phyloP scores from a whole-genome alignment of 2,797 vertebrate species.

The Apodemus agrarius region DNA sequence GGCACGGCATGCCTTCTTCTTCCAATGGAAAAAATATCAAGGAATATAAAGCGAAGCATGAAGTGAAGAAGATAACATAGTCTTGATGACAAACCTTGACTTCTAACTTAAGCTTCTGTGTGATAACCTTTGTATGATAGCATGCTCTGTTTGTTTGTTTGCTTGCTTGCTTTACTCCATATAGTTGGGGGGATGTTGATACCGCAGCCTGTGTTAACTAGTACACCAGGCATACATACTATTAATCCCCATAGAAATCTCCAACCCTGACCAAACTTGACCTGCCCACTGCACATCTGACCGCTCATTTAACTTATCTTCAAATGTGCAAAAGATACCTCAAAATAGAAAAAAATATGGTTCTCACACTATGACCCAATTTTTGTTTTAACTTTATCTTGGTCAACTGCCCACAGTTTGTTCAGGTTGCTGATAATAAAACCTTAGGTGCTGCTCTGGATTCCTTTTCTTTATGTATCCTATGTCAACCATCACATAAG shows the following conservation, averaged over 20 bases:
- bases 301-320: neutral
- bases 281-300: neutral
- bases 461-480: neutral
- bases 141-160: neutral
- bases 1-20: neutral
- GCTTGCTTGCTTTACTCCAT: neutral
- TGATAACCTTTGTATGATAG: neutral
- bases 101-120: neutral
- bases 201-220: neutral
- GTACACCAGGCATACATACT: neutral
- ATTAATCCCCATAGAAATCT: neutral
- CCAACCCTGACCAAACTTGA: neutral
- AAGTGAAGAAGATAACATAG: neutral
- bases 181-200: neutral
- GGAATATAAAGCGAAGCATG: neutral
- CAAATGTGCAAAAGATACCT: neutral
- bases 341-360: neutral
- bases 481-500: neutral
- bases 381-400: neutral
- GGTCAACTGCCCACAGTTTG: neutral
- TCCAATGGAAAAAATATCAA: neutral
- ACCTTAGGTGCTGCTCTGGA: neutral
- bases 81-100: neutral
- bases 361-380: neutral
- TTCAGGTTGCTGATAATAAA: neutral